Evolutionary conservation across 37 sponge, comb jelly and placozoan genomes (phyloP).

Genomic region (Corticium candelabrum): DNA sequence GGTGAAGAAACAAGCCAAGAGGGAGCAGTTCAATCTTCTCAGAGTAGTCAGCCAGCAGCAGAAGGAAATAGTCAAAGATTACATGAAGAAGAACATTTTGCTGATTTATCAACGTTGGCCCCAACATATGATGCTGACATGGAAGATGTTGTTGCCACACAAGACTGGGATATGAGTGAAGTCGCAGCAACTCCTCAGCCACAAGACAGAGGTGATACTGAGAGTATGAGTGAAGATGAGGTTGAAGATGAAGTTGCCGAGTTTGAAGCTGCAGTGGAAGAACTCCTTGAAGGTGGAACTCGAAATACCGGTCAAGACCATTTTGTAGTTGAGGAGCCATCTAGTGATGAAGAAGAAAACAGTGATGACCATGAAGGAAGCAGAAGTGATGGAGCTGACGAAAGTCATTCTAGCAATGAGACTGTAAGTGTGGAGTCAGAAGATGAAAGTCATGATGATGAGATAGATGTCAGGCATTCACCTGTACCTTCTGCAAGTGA

Average conservation of each 20-base stretch:
- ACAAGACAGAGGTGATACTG: conserved; percentile 25
- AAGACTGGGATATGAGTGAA: background rate
- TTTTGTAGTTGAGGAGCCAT: background rate
- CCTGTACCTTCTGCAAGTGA: no score
- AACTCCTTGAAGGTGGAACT: background rate
- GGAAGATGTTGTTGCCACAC: background rate
- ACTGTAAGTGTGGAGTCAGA: background rate
- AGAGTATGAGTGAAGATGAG: conserved; percentile 24
- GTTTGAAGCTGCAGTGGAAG: conserved; percentile 28
- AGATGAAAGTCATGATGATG: no score
- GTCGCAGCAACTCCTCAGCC: no score
- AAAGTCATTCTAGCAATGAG: background rate
- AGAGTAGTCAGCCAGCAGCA: background rate
- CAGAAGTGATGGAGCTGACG: conserved; percentile 5
- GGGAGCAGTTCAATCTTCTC: background rate
- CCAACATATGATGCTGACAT: background rate
- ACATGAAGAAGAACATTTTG: background rate
- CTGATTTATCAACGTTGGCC: background rate
- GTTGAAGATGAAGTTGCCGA: conserved; percentile 25
- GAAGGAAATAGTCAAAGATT: background rate
- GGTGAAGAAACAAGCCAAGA: background rate
- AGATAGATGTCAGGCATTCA: no score
- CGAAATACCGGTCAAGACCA: background rate
- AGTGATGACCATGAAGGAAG: background rate
- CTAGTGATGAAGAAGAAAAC: background rate